phyloP scores from a whole-genome alignment of 2,888 invertebrate genomes.

The Cosmorhoe ocellata region DNA sequence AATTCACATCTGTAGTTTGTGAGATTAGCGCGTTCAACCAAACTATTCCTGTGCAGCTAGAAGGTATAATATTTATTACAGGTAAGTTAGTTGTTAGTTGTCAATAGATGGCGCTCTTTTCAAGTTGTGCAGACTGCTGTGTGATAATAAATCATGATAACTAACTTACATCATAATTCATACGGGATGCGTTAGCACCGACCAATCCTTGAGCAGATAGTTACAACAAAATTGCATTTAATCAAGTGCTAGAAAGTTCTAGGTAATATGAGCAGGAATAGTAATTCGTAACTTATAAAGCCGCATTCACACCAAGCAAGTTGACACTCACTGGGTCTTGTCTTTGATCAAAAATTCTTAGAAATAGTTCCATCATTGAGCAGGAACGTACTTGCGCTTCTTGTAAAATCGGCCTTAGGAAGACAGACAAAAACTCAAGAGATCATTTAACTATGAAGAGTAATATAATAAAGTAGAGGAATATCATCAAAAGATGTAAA shows the following conservation, averaged over 20 bases:
- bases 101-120: not conserved
- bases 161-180: conserved; percentile 6
- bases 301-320: not conserved
- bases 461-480: conserved; percentile 4
- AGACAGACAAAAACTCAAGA: conserved; percentile 31
- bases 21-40: no score
- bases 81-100: no score
- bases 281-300: conserved; percentile 7
- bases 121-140: conserved; percentile 4
- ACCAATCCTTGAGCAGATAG: conserved; percentile 49
- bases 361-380: not conserved
- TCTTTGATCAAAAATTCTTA: not conserved
- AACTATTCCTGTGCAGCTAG: no score
- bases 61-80: no score
- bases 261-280: conserved; percentile 56
- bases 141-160: not conserved
- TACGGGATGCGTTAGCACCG: conserved; percentile 36
- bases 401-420: conserved; percentile 22
- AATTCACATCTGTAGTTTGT: no score
- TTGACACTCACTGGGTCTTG: not conserved
- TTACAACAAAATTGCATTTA: conserved; percentile 38
- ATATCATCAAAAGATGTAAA: conserved; percentile 14
- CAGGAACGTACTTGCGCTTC: not conserved
- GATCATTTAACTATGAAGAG: conserved; percentile 32
- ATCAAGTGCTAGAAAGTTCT: conserved; percentile 33